Percentiles rank a stretch among this genome's conserved stretches.
Conservation (phyloP, 2,888 invertebrate species). For the Diarsia rubi region DNA sequence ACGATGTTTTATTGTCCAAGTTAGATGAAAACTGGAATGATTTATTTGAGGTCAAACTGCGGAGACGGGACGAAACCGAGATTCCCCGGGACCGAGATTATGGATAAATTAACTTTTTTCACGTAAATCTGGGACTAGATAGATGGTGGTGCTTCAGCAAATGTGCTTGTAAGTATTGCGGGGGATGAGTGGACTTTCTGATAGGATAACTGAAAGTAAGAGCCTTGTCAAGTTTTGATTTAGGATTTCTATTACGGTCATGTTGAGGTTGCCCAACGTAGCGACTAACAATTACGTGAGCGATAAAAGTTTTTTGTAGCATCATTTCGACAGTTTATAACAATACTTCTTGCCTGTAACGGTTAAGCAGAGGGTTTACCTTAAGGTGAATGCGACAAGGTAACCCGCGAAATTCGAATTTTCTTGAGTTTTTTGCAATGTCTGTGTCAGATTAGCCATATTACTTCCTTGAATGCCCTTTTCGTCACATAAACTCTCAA, state of each 20-base stretch:
- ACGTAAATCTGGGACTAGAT: constrained; percentile 48
- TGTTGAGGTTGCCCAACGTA: background rate
- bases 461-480: too few relatives aligned
- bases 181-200: constrained; percentile 27
- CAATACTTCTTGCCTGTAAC: background rate
- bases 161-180: constrained; percentile 49
- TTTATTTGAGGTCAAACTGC: constrained; percentile 76
- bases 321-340: background rate
- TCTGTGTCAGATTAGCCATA: too few relatives aligned
- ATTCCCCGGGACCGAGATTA: constrained; percentile 47
- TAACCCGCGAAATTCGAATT: too few relatives aligned
- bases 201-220: constrained; percentile 32
- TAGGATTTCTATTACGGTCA: constrained; percentile 9
- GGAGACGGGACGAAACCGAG: constrained; percentile 63
- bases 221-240: constrained; percentile 19
- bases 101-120: constrained; percentile 57
- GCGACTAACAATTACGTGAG: background rate
- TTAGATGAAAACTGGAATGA: constrained; percentile 71
- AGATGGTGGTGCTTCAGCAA: constrained; percentile 49
- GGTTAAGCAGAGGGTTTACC: background rate
- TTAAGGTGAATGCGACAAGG: too few relatives aligned
- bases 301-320: background rate
- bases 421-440: too few relatives aligned
- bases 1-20: constrained; percentile 72
- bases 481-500: too few relatives aligned